phyloP scores from a whole-genome alignment of 1,140 invertebrate species.

The Drosophila subobscura region DNA sequence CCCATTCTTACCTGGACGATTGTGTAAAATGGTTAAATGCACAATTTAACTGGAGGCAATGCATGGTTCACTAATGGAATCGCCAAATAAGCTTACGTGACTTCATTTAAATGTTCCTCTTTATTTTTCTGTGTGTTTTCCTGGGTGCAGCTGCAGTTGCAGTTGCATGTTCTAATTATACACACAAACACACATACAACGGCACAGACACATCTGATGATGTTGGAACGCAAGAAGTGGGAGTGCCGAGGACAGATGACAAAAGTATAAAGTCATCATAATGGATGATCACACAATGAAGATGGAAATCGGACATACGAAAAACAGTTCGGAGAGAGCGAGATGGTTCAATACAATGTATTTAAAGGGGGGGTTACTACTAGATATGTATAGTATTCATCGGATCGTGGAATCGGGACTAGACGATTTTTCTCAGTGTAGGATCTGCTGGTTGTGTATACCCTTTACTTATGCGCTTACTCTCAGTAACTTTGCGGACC shows the following conservation, averaged over 20 bases:
- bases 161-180: conserved; percentile 69
- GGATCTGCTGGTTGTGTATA: too few species aligned
- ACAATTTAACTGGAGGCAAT: conserved; percentile 50
- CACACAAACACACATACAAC: conserved; percentile 31
- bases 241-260: conserved; percentile 14
- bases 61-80: conserved; percentile 72
- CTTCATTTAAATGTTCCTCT: conserved; percentile 61
- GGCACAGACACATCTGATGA: neutral
- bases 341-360: neutral
- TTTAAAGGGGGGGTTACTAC: too few species aligned
- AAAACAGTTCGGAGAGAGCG: too few species aligned
- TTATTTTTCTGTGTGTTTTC: conserved; percentile 31
- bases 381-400: too few species aligned
- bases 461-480: too few species aligned
- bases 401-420: too few species aligned
- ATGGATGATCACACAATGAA: conserved; percentile 18
- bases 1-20: conserved; percentile 46
- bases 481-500: too few species aligned
- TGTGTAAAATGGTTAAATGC: conserved; percentile 46
- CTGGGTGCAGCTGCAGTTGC: conserved; percentile 63
- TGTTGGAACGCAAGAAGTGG: conserved; percentile 29
- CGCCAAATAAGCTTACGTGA: conserved; percentile 77
- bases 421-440: too few species aligned
- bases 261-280: conserved; percentile 34
- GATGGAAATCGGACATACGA: conserved; percentile 4